These are phyloP conservation scores for Acanthiza pusilla DNA, from an alignment of 2,797 vertebrate genomes.

Conservation along the genomic window DNA sequence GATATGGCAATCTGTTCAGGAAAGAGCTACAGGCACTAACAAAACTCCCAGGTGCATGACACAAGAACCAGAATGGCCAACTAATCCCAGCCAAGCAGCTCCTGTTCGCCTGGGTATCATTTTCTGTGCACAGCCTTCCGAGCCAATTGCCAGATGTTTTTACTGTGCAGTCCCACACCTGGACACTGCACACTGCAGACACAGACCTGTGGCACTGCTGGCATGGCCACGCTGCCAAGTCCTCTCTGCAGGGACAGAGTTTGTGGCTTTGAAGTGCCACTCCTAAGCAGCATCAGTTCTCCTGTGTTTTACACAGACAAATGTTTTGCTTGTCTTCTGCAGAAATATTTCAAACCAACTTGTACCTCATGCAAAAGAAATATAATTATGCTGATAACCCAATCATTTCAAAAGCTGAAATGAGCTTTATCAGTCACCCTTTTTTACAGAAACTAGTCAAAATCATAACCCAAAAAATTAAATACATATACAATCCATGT, in stretches of 20 bases:
- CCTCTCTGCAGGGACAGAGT: not conserved
- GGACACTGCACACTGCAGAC: not conserved
- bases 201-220: fast-evolving
- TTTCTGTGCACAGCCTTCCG: not conserved
- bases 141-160: not conserved
- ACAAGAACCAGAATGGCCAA: not conserved
- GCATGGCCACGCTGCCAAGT: not conserved
- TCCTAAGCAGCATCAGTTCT: not conserved
- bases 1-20: not conserved
- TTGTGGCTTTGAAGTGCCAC: not conserved
- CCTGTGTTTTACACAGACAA: not conserved
- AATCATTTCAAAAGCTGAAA: not conserved
- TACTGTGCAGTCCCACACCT: not conserved
- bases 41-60: not conserved
- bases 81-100: not conserved
- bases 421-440: not conserved
- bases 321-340: not conserved
- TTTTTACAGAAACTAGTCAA: not conserved
- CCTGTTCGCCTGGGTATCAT: not conserved
- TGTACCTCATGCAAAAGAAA: not conserved
- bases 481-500: not conserved
- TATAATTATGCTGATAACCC: not conserved
- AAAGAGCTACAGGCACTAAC: not conserved
- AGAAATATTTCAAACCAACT: not conserved
- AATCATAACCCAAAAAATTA: not conserved